Conservation (phyloP, 2,888 invertebrate species). For the Phania funesta region DNA sequence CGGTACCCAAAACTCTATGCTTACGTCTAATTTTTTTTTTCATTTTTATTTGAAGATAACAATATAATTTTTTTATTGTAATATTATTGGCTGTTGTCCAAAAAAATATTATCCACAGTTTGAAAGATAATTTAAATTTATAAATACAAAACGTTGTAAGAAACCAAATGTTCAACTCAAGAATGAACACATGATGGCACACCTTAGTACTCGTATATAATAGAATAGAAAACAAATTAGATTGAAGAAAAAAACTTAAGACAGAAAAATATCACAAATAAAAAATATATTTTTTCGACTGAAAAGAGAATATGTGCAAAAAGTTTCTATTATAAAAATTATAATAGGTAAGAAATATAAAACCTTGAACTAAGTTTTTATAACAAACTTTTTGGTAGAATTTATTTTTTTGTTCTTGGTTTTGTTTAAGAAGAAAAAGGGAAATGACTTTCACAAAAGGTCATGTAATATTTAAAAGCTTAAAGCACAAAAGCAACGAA, state of each 20-base stretch:
- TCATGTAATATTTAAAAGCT: constrained; percentile 48
- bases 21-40: too few species aligned
- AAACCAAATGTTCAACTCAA: constrained; percentile 10
- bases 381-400: background rate
- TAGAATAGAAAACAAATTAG: too few species aligned
- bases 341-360: constrained; percentile 18
- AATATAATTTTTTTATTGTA: constrained; percentile 34
- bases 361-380: constrained; percentile 45
- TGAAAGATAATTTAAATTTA: constrained; percentile 24
- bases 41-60: too few species aligned
- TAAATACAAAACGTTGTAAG: background rate
- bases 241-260: too few species aligned
- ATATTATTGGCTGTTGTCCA: constrained; percentile 44
- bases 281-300: background rate
- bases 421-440: constrained; percentile 23
- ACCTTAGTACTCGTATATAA: constrained; percentile 30
- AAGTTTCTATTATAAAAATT: background rate
- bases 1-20: too few species aligned
- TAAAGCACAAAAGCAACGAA: background rate
- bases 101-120: constrained; percentile 7
- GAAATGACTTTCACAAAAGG: constrained; percentile 67
- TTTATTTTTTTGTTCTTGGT: background rate
- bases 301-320: background rate
- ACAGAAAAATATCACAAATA: background rate
- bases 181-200: constrained; percentile 41